phyloP scores from a whole-genome alignment of 1,140 invertebrate species.

The Ditylenchus dipsaci region DNA sequence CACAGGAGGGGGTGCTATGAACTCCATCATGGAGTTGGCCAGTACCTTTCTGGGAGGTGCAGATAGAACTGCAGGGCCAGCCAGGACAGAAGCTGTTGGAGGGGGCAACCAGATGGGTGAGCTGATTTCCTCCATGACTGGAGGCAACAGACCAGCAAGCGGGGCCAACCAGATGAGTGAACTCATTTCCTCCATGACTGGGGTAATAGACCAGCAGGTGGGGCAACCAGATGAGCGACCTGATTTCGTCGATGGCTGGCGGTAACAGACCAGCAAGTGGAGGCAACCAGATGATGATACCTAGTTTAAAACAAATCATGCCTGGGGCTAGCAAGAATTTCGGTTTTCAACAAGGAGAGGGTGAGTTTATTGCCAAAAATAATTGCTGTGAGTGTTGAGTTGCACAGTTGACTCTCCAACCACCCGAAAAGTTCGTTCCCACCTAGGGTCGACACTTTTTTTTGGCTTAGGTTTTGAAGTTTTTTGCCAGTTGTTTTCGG shows the following conservation, averaged over 20 bases:
- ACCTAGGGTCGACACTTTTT: too few relatives aligned
- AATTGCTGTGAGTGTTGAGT: too few relatives aligned
- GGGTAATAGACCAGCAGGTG: too few relatives aligned
- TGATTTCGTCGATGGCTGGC: conserved; percentile 1
- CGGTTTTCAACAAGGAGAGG: conserved; percentile 48
- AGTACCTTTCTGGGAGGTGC: conserved; percentile 25
- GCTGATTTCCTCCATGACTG: background rate
- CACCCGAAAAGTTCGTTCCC: too few relatives aligned
- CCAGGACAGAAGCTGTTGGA: background rate
- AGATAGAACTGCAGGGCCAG: conserved; percentile 22
- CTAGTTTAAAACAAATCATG: conserved; percentile 46
- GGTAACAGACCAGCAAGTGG: background rate
- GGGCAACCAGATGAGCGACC: background rate
- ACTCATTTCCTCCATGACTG: too few relatives aligned
- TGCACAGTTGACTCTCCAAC: too few relatives aligned
- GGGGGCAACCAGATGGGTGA: background rate
- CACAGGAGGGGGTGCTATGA: background rate
- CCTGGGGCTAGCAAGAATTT: conserved; percentile 51
- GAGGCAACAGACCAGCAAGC: background rate
- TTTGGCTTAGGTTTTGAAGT: too few relatives aligned
- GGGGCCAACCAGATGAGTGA: too few relatives aligned
- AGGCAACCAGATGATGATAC: conserved; percentile 19
- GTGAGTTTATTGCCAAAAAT: too few relatives aligned
- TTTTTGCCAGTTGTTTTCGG: too few relatives aligned
- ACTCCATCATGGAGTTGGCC: conserved; percentile 38